phyloP scores from a whole-genome alignment of 1,140 invertebrate species.

The Drosophila rufa region DNA sequence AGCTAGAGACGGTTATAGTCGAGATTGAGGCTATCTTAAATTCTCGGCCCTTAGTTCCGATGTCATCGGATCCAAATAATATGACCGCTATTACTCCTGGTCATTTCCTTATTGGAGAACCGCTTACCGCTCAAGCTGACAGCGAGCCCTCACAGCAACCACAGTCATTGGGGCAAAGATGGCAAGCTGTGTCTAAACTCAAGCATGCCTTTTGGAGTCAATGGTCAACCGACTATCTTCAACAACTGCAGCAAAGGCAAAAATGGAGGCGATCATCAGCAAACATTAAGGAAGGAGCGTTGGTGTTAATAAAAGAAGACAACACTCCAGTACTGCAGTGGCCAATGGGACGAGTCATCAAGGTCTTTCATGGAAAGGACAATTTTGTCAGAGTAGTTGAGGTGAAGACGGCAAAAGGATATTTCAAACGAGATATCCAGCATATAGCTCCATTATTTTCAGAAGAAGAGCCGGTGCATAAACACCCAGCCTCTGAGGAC shows the following conservation, averaged over 20 bases:
- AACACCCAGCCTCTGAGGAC: not conserved
- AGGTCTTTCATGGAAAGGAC: not conserved
- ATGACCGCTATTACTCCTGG: not conserved
- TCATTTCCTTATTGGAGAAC: not conserved
- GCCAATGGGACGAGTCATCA: not conserved
- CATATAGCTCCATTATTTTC: not conserved
- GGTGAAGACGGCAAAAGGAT: not conserved
- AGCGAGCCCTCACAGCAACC: too few species aligned
- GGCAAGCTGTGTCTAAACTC: too few species aligned
- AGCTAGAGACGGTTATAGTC: not conserved
- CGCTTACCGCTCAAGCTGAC: too few species aligned
- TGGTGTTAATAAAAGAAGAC: too few species aligned
- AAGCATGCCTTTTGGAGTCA: too few species aligned
- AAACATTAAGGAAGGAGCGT: not conserved
- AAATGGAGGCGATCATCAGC: not conserved
- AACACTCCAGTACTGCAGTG: not conserved
- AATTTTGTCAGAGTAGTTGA: not conserved
- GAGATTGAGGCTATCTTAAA: not conserved
- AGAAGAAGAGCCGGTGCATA: not conserved
- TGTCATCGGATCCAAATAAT: not conserved
- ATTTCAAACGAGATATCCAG: not conserved
- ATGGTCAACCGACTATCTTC: too few species aligned
- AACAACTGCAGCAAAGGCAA: too few species aligned
- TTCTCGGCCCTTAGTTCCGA: too few species aligned
- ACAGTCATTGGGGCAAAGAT: too few species aligned